Evolutionary conservation across 2,888 invertebrate species (phyloP).

Genomic region (Rosalia funebris): DNA sequence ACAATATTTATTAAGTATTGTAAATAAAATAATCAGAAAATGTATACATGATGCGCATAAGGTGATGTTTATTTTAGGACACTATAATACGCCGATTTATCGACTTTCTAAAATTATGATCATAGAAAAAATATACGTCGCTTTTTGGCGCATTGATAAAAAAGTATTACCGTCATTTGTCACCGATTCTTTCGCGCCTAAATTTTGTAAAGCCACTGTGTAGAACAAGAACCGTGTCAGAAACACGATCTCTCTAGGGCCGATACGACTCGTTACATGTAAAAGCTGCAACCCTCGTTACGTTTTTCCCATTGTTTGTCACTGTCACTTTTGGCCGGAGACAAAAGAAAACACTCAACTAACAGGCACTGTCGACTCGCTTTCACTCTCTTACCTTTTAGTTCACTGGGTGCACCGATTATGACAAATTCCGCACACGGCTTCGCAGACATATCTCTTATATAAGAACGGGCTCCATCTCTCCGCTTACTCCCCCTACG

Average conservation of each 20-base stretch:
- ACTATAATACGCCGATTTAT: too few species aligned
- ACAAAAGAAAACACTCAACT: conserved; percentile 24
- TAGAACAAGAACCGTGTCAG: neutral
- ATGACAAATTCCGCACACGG: conserved; percentile 36
- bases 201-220: too few species aligned
- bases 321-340: conserved; percentile 18
- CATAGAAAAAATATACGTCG: too few species aligned
- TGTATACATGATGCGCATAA: too few species aligned
- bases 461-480: conserved; percentile 37
- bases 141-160: too few species aligned
- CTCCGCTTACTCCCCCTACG: conserved; percentile 13
- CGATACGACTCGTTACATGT: neutral
- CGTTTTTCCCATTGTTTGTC: conserved; percentile 18
- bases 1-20: too few species aligned
- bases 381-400: conserved; percentile 46
- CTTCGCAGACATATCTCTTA: conserved; percentile 40
- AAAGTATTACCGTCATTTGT: too few species aligned
- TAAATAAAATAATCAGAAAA: too few species aligned
- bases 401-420: conserved; percentile 29
- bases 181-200: too few species aligned
- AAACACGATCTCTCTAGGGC: neutral
- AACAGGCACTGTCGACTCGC: conserved; percentile 29
- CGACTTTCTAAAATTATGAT: too few species aligned
- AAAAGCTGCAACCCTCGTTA: conserved; percentile 8
- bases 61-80: too few species aligned